phyloP scores from a whole-genome alignment of 2,113 vertebrate genomes.

The Caretta caretta region DNA sequence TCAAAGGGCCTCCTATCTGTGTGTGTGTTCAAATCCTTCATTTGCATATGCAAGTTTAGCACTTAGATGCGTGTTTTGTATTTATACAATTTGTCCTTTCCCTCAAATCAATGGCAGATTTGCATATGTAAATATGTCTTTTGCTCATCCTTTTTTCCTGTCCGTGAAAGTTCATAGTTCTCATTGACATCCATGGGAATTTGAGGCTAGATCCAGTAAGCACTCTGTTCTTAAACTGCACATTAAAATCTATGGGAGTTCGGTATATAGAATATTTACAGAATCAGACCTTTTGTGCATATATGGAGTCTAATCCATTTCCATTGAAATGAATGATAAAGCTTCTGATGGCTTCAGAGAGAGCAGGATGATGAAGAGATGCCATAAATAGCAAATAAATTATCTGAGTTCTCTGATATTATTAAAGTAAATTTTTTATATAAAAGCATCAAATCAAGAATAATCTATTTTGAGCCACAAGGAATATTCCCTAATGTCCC shows the following conservation, averaged over 20 bases:
- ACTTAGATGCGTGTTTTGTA: background rate
- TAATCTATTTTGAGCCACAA: background rate
- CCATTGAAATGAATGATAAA: background rate
- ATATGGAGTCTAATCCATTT: constrained; percentile 42
- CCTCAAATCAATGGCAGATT: background rate
- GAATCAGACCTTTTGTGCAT: background rate
- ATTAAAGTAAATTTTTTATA: background rate
- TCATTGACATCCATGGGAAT: background rate
- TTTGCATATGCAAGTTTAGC: background rate
- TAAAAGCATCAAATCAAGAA: background rate
- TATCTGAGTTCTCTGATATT: background rate
- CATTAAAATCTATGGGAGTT: constrained; percentile 51
- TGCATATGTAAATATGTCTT: background rate
- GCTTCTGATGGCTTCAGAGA: constrained; percentile 24
- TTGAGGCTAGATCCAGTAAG: background rate
- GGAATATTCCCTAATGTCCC: background rate
- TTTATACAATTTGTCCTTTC: background rate
- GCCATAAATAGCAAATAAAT: background rate
- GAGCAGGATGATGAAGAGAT: background rate
- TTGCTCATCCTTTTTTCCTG: background rate
- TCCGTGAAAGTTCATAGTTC: background rate
- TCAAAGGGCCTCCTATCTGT: background rate
- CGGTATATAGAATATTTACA: constrained; percentile 25
- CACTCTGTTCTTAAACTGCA: constrained; percentile 29
- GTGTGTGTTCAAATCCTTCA: background rate